phyloP scores from a whole-genome alignment of 2,113 vertebrate genomes.

The Erythrocercus mccallii region DNA sequence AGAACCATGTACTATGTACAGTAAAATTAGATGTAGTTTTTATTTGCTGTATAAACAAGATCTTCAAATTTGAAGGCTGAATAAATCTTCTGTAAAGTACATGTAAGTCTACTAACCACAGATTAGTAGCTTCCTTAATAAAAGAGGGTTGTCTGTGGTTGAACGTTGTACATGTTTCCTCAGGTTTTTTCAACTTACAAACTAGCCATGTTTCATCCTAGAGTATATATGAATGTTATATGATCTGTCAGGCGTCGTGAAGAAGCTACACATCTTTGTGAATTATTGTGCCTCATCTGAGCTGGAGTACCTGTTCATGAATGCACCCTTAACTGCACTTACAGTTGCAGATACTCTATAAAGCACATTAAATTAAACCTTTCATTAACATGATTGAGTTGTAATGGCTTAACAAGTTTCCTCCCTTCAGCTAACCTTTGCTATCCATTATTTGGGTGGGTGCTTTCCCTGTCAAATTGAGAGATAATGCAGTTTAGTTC shows the following conservation, averaged over 20 bases:
- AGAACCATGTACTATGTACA: background rate
- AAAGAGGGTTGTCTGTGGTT: background rate
- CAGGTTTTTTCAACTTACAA: background rate
- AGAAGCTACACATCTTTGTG: background rate
- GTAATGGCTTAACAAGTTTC: constrained; percentile 34
- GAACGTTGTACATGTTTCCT: background rate
- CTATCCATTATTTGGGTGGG: constrained; percentile 1
- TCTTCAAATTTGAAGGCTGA: background rate
- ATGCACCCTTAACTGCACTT: background rate
- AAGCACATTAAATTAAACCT: constrained; percentile 1
- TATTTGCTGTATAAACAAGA: background rate
- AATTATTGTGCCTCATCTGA: background rate
- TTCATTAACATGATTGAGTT: constrained; percentile 39
- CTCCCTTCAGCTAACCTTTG: constrained; percentile 39
- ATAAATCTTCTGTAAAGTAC: background rate
- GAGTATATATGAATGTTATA: background rate
- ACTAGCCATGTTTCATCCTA: background rate
- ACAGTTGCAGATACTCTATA: background rate
- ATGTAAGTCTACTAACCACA: background rate
- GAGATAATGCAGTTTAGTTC: background rate
- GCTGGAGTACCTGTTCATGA: background rate
- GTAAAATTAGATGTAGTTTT: background rate
- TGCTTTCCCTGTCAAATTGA: constrained; percentile 8
- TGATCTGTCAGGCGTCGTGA: background rate
- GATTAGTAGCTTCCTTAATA: background rate